Evolutionary conservation across 2,888 invertebrate species (phyloP).

Genomic region (Lepas anatifera): DNA sequence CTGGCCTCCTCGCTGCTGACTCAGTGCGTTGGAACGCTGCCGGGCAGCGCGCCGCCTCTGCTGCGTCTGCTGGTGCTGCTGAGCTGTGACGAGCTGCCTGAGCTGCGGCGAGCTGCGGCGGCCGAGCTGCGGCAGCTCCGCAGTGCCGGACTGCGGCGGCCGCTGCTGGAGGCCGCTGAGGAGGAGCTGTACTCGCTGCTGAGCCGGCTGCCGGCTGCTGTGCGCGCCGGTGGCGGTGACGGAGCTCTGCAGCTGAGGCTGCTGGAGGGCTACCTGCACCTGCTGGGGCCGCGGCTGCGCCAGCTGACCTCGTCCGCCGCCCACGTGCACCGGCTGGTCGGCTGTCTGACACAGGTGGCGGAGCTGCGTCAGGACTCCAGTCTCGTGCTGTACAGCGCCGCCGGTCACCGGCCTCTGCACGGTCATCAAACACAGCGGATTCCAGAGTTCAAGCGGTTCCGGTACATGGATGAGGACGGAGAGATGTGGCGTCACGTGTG

Average conservation of each 20-base stretch:
- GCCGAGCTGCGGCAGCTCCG: conserved; percentile 54
- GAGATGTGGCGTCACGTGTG: conserved; percentile 31
- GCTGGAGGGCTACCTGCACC: conserved; percentile 4
- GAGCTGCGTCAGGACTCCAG: conserved; percentile 55
- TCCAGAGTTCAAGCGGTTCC: conserved; percentile 73
- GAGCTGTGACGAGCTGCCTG: conserved; percentile 52
- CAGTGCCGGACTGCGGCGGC: conserved; percentile 41
- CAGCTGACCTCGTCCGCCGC: neutral
- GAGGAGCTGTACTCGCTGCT: neutral
- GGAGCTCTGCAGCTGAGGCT: neutral
- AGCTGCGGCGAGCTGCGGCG: conserved; percentile 43
- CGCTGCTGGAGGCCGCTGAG: conserved; percentile 34
- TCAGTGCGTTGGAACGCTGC: neutral
- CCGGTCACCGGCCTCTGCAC: too few species aligned
- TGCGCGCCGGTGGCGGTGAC: neutral
- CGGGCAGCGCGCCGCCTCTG: neutral
- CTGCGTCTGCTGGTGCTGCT: conserved; percentile 58
- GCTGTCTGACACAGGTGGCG: conserved; percentile 54
- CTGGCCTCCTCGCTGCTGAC: neutral
- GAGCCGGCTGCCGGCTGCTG: neutral
- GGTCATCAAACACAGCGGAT: too few species aligned
- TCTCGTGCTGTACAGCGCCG: conserved; percentile 74
- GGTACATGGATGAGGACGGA: conserved; percentile 68
- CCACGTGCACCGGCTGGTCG: conserved; percentile 34
- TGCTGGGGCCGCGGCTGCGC: neutral